Evolutionary conservation across 1,140 invertebrate genomes (phyloP), one percentile per base, ranked within the genome.

Genomic region (Neodiprion lecontei): DNA sequence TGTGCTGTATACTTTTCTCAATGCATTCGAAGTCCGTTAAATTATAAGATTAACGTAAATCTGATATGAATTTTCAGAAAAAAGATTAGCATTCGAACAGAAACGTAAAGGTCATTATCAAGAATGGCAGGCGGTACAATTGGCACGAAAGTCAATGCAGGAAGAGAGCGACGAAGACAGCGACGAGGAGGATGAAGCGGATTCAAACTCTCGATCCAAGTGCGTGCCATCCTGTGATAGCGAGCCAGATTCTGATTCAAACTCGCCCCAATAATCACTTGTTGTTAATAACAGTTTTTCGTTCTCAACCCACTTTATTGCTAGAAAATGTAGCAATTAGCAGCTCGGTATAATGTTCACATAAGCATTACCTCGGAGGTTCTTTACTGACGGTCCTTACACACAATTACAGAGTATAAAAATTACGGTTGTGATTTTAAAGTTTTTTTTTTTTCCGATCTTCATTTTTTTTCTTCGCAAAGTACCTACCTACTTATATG

Each of bases 91-190:
- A 75, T 98, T 98, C 85, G 95, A 97, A 87, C 92, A 93, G 65
- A 99, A 98, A 86, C 91, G 98, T 72, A 98, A 98, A 89, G 92
- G 95, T 76, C 98, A 99, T 86, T 99, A 99, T 88, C 97, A 98
- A 87, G 98, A 99, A 87, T 99, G 96, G 87, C 94, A 97, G 85
- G 96, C 96, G 7, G 93, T 98, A 0, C 95, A 97, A 87, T 87
- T 98, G 77, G 96, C 97, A 4, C 89, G 96, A 79, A 95, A 98
- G 88, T 89, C 97, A 73, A 92, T 98, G 89, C 92, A 96, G 75
- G 94, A 97, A 82, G 97, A 98, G 75, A 94, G 95, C 23, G 96
- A 97, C 12, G 96, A 96, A 0, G 95, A 95, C 12, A 93, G 94
- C 0, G 92, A 91, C 1, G 91, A 92, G n/a, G 89, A 90, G 17